Base-by-base conservation (phyloP, 2,797 vertebrate genomes). In the Loris lydekkerianus region DNA sequence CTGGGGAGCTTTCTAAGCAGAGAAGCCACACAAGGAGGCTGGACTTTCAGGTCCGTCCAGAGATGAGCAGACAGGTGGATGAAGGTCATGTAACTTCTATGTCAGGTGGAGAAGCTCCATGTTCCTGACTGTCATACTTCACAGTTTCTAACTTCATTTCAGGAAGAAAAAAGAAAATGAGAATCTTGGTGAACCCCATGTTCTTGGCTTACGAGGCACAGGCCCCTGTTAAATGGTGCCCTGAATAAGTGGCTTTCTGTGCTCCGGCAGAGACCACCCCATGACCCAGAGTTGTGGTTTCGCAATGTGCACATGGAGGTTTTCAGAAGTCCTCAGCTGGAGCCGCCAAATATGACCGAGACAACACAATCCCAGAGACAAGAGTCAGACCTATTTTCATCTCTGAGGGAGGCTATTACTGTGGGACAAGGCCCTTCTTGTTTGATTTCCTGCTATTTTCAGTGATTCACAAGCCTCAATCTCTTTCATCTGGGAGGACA, bases 331-430 rank as follows among this genome's bases (percentile, higher is more conserved):
- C 86, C 67, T 97, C 91, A 78, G 86, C 77, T 82, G 91, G 67
- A 86, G 84, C 83, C 18, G 43, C 93, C 94, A 95, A 95, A 89
- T 90, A 77, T 37, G 89, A 95, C 72, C 2, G 82, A 78, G 91
- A 94, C 91, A 60, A 67, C 94, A 87, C 58, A 60, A 93, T 90
- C 91, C 91, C 89, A 60, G 23, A 95, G 85, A 96, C 89, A 96
- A 97, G 97, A 95, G 96, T 97, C 97, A 96, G 96, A 43, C 91
- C 97, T 97, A 97, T 97, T 97, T 97, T 97, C 93, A 96, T 96
- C 97, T 97, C 91, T 95, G 95, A 95, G 95, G 82, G 82, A 76
- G 92, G 86, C 90, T 96, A 56, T 95, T 92, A 84, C 96, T 89
- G 77, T 61, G 43, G 83, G 89, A 98, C 97, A 97, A 97, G 96